These are phyloP conservation scores for Thryonomys swinderianus DNA, from an alignment of 2,113 vertebrate genomes.

Conservation along the genomic window DNA sequence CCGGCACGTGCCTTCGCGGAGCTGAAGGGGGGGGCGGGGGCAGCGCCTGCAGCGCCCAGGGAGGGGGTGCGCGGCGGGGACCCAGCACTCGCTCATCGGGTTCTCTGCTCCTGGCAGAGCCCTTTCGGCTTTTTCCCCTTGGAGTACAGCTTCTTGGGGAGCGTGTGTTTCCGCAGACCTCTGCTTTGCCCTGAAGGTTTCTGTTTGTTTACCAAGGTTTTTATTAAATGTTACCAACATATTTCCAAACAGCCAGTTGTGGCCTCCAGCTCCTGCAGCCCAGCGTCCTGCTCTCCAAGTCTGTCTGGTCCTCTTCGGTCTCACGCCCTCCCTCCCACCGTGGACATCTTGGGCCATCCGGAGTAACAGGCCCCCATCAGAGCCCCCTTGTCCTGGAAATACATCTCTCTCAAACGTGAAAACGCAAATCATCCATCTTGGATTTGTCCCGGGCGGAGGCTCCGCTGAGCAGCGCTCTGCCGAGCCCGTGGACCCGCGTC, in stretches of 20 bases:
- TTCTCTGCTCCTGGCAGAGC: not conserved
- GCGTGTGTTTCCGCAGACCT: not conserved
- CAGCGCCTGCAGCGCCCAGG: too few relatives aligned
- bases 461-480: fast-evolving
- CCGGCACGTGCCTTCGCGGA: not conserved
- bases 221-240: not conserved
- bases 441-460: not conserved
- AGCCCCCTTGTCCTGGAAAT: not conserved
- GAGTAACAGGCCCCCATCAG: not conserved
- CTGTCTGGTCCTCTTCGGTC: not conserved
- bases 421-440: not conserved
- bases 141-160: not conserved
- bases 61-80: too few relatives aligned
- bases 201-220: not conserved
- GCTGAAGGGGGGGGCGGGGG: too few relatives aligned
- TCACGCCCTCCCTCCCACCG: not conserved
- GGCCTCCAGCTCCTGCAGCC: fast-evolving
- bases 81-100: not conserved
- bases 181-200: not conserved
- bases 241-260: not conserved
- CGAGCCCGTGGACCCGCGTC: fast-evolving
- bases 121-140: not conserved
- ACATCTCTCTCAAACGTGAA: not conserved
- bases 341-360: not conserved
- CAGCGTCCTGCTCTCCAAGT: not conserved